Percentiles rank a stretch among this genome's conserved stretches.
phyloP scores from a whole-genome alignment of 2,113 vertebrate genomes.

The Tachycineta bicolor region DNA sequence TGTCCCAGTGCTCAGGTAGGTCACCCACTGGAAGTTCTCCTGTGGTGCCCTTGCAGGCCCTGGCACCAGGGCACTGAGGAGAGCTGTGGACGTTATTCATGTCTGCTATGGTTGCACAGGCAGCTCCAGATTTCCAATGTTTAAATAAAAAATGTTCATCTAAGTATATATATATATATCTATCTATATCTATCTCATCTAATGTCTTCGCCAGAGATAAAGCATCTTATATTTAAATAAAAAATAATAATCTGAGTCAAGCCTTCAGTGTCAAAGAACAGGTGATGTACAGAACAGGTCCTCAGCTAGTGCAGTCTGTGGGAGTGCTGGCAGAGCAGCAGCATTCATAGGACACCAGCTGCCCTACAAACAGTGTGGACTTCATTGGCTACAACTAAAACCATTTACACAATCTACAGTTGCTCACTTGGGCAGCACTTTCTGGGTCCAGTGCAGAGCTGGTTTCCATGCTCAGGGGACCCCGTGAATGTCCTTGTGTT shows the following conservation, averaged over 20 bases:
- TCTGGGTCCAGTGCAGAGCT: neutral
- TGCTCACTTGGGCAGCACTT: neutral
- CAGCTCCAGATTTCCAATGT: slow-evolving; percentile 23
- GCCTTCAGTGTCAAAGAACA: slow-evolving; percentile 38
- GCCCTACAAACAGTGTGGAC: neutral
- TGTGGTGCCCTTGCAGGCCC: neutral
- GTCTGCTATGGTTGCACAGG: slow-evolving; percentile 39
- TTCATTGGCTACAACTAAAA: slow-evolving; percentile 17
- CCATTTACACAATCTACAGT: slow-evolving; percentile 24
- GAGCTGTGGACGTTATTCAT: neutral
- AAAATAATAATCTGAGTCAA: slow-evolving; percentile 39
- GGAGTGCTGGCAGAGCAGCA: slow-evolving; percentile 18
- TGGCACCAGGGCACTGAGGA: neutral
- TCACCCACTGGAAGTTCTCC: neutral
- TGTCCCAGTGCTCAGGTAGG: neutral
- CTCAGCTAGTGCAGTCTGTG: slow-evolving; percentile 39
- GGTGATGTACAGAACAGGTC: slow-evolving; percentile 24
- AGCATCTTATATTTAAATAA: slow-evolving; percentile 58
- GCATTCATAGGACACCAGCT: neutral
- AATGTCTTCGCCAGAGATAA: slow-evolving; percentile 45
- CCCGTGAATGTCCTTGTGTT: neutral
- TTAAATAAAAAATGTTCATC: slow-evolving; percentile 65
- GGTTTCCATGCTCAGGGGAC: neutral
- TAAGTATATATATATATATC: slow-evolving; percentile 32
- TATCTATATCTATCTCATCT: neutral